Base-by-base conservation (phyloP, 2,888 invertebrate species). In the Napeogenes inachia region DNA sequence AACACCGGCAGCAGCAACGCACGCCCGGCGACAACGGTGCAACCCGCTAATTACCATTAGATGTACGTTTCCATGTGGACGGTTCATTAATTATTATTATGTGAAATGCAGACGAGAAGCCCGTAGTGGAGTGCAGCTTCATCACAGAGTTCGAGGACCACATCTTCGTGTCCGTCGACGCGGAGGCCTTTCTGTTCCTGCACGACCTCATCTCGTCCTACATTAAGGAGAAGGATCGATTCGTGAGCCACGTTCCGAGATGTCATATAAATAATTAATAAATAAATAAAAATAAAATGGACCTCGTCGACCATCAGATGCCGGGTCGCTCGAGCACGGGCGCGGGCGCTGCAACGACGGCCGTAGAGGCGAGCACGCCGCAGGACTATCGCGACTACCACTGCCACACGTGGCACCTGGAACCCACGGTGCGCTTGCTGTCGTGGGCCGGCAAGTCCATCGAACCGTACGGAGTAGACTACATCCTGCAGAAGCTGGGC, bases 81-180 rank as follows among this genome's bases (percentile, higher is more conserved):
- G 38, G 8, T 12, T 10, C 42, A 12, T 12, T 42, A 42, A 42
- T 10, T 21, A 53, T 54, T 32, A 0, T 32, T 33, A 42, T 12
- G 10, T 38, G 21, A 63, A 66, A 75, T 75, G 21, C 74, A 94
- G 95, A 93, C 72, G 93, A 93, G 61, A 97, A 97, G 81, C 98
- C 98, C 2, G 92, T 94, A 57, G 98, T 99, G 42, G 96, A 98
- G 74, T 98, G 98, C 91, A 97, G 97, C 82, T 99, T 99, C 85
- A 97, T 99, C 65, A 99, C 99, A 2, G 98, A 99, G 87, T 99
- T 99, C 87, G 98, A 99, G 81, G 98, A 99, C 85, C 98, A 99
- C 82, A 99, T 99, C 76, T 98, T 97, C 85, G 98, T 99, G 66
- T 98, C 98, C 0, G 98, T 98, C 68, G 98, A 99, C 89, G 99